Base-by-base conservation (phyloP, 2,888 invertebrate species). In the Tuta absoluta region DNA sequence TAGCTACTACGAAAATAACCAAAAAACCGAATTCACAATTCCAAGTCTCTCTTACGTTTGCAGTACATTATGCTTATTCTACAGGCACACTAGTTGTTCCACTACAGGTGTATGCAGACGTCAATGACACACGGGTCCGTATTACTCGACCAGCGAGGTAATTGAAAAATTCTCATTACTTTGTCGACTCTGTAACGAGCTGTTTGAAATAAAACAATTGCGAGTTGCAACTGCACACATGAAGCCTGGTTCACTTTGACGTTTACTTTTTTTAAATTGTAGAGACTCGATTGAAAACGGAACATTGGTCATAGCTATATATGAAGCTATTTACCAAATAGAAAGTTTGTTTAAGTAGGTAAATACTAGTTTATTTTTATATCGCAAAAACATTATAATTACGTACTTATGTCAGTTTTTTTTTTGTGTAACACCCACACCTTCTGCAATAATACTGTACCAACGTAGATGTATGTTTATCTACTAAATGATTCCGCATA, bases 81-180 rank as follows among this genome's bases (percentile, higher is more conserved):
- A 41, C 41, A 41, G 1, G 41, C 14, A 1, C 14, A 11, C 17
- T 48, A 5, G 19, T 19, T 48, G 17, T 19, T 19, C 19, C 14
- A 17, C 17, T 45, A 45, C 48, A 19, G 48, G 45, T 45, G 45
- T 45, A 45, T 45, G 45, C 21, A 21, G 21, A 21, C 51, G 51
- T 24, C 23, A 53, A n/a, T 53, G 51, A 23, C 51, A 49, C 49
- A 24, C 23, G 23, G 12, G 12, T 1, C 23, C 21, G 21, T 19
- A 23, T 23, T 24, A 53, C 51, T 14, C 51, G 51, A 23, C 51
- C 51, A 53, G 23, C 51, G 7, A 24, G 70, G 79, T 87, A 87
- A 87, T 88, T 89, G 87, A 81, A 87, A 88, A 87, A 83, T 79
- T 84, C 84, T 86, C 82, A 84, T 84, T 83, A 82, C 56, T 33